Base-by-base conservation (phyloP, 1,140 invertebrate genomes). In the Wiebesia pumilae region DNA sequence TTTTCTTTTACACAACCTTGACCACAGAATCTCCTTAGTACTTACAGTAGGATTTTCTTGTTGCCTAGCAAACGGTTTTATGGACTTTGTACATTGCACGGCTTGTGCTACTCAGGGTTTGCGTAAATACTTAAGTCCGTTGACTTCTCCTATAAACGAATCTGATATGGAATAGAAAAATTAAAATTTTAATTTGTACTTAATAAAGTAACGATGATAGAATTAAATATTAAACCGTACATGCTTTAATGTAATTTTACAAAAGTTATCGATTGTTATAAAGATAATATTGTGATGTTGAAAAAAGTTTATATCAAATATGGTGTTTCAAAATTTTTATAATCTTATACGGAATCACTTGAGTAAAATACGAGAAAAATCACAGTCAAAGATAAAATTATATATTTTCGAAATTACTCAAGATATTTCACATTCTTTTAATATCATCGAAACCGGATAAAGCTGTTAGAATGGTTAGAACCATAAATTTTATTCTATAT, bases 1-100 rank as follows among this genome's bases (percentile, higher is more conserved):
- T 43, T 75, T 43, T 43, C 40, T 43, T 9, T 43, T 43, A 43
- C 71, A 75, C 38, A 75, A 65, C 62, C 58, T 69, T 81, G 80
- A 69, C 80, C 27, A 43, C 58, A 67, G 77, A 79, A 79, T 79
- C 77, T 58, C 16, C 51, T 14, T 14, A 47, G 51, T 51, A 58
- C 77, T 79, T 79, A 79, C 58, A 58, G n/a, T 21, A 24, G 51
- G 77, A 79, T 79, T 79, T 79, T 58, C 77, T 79, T 79, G 77
- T 54, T 75, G 27, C 71, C 43, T 43, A 38, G 71, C 71, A 75
- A 43, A 75, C 38, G 71, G 71, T 75, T 75, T 75, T 43, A 75
- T 75, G 40, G 24, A 43, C 71, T 75, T 75, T 27, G 69, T 24
- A 43, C 27, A 75, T 4, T 75, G 38, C 71, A 75, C 21, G 43